Base-by-base conservation (phyloP, 2,888 invertebrate species). In the Papilio gigon region DNA sequence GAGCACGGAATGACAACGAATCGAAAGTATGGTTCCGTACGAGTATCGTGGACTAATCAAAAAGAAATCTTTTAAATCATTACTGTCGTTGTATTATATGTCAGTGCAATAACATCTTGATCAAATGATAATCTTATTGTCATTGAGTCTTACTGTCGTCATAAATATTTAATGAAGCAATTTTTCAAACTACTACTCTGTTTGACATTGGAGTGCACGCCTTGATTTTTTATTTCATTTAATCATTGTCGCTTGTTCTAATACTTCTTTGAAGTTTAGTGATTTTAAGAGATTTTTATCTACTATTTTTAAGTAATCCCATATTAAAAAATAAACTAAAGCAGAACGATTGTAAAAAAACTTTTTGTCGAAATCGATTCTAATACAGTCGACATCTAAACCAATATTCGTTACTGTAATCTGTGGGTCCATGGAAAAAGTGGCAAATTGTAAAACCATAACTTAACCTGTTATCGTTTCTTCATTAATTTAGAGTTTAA, bases 381-480 rank as follows among this genome's bases (percentile, higher is more conserved):
- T 35, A 0, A 9, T 20, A 9, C 1, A 22, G 12, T 47, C 47
- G 47, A 44, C 44, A 44, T 20, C 9, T 44, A 47, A 44, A 47
- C n/a, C 53, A 30, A 30, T 8, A 17, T 17, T 30, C 53, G 30
- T 53, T 27, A 9, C 17, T 9, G n/a, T 9, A n/a, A 30, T 56
- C 53, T 56, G 53, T 56, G 30, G 17, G 17, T 2, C 53, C 30
- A 27, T 27, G 14, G 47, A 22, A 20, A 44, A 47, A 47, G 47
- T 47, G 53, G 30, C 53, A 56, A 56, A 14, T 71, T 59, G 61
- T 62, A 66, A 56, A 71, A 35, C 47, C 47, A 61, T 56, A 30
- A 27, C 22, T 30, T 66, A 66, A 66, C 65, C 62, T 69, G 58
- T 59, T 66, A 56, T 25, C 40, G 17, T 50, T 40, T 22, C 22